Evolutionary conservation across 2,113 vertebrate species (phyloP).

Genomic region (Thamnophis sirtalis): DNA sequence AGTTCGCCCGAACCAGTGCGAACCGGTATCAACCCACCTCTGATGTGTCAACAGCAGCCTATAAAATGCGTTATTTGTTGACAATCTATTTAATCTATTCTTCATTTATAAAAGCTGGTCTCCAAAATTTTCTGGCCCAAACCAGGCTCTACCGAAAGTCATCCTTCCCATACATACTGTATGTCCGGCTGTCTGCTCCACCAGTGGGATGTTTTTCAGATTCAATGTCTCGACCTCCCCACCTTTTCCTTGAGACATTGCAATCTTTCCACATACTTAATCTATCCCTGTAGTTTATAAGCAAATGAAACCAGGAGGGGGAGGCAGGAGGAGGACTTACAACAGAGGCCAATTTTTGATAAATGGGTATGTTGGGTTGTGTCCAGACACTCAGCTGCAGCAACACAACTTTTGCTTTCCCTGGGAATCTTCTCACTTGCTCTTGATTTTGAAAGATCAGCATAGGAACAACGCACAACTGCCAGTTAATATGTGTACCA

Average conservation of each 20-base stretch:
- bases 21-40: too few relatives aligned
- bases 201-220: not conserved
- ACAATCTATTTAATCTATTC: not conserved
- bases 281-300: not conserved
- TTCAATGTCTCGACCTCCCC: fast-evolving
- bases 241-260: not conserved
- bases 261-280: not conserved
- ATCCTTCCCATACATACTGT: not conserved
- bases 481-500: not conserved
- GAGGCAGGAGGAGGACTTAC: not conserved
- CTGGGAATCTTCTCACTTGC: not conserved
- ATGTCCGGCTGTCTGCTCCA: fast-evolving
- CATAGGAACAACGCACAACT: not conserved
- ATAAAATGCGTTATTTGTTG: not conserved
- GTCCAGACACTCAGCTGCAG: not conserved
- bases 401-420: not conserved
- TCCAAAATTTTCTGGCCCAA: slow-evolving; percentile 11
- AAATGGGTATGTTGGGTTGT: not conserved
- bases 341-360: not conserved
- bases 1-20: too few relatives aligned
- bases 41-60: not conserved
- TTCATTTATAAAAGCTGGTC: not conserved
- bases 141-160: fast-evolving
- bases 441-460: not conserved
- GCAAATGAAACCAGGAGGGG: not conserved